Conservation (phyloP, 2,797 vertebrate genomes). For the Sphenodon punctatus region DNA sequence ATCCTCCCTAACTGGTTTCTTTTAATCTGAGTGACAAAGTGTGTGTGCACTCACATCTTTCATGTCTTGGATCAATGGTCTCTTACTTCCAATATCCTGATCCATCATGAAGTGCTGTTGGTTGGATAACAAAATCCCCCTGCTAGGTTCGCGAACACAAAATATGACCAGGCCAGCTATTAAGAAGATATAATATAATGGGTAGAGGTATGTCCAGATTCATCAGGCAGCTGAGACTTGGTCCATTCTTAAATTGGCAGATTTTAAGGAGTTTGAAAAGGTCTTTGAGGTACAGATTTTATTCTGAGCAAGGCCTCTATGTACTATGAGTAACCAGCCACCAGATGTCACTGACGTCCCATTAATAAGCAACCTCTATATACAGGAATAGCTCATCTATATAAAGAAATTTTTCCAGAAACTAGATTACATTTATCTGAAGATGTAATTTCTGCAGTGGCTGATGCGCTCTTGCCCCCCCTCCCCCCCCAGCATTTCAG, state of each 20-base stretch:
- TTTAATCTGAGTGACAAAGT: background rate
- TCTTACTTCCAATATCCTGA: background rate
- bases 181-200: background rate
- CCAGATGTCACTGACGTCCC: constrained; percentile 50
- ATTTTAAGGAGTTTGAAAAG: fast-evolving
- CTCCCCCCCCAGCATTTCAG: too few species aligned
- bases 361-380: background rate
- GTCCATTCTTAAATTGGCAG: background rate
- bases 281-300: fast-evolving
- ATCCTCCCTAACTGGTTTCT: background rate
- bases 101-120: background rate
- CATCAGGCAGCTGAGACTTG: fast-evolving
- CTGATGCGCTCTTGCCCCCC: background rate
- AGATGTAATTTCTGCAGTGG: background rate
- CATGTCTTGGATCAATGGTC: background rate
- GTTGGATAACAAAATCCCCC: background rate
- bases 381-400: background rate
- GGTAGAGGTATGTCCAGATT: background rate
- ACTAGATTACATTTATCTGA: too few species aligned
- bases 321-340: background rate
- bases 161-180: background rate
- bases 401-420: background rate
- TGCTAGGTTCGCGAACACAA: background rate
- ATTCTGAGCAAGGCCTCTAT: fast-evolving
- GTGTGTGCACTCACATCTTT: background rate